These are phyloP conservation scores for Plutella xylostella DNA, from an alignment of 2,888 invertebrate genomes.

Conservation along the genomic window DNA sequence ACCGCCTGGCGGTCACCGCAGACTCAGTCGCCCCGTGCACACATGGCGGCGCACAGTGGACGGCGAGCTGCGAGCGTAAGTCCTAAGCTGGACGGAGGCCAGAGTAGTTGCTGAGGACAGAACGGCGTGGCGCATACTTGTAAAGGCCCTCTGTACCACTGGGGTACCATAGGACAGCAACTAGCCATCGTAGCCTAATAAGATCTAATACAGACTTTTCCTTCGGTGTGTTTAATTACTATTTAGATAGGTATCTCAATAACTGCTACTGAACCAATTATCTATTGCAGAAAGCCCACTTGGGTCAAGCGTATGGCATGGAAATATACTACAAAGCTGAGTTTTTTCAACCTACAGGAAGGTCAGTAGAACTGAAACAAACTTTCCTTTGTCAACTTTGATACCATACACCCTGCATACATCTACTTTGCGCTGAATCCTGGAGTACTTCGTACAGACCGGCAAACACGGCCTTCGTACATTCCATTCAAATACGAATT, in stretches of 20 bases:
- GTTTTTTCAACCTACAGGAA: slow-evolving; percentile 91
- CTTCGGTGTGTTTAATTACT: background rate
- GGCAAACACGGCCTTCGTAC: background rate
- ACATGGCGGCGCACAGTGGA: too few relatives aligned
- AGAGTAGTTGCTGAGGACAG: too few relatives aligned
- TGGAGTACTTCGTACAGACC: background rate
- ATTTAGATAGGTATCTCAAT: background rate
- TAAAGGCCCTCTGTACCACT: too few relatives aligned
- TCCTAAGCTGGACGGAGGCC: too few relatives aligned
- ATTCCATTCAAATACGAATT: background rate
- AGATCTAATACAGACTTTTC: background rate
- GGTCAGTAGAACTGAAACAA: slow-evolving; percentile 46
- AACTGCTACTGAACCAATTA: background rate
- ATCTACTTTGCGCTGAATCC: background rate
- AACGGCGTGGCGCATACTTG: too few relatives aligned
- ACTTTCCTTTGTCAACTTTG: background rate
- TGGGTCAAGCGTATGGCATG: slow-evolving; percentile 83
- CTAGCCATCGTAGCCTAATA: too few relatives aligned
- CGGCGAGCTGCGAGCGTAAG: too few relatives aligned
- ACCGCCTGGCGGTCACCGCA: too few relatives aligned
- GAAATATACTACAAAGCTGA: slow-evolving; percentile 93
- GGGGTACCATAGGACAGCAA: too few relatives aligned
- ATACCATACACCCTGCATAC: background rate
- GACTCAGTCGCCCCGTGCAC: too few relatives aligned
- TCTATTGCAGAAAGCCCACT: slow-evolving; percentile 74